phyloP scores from a whole-genome alignment of 2,797 vertebrate genomes.

The Cryptoblepharus egeriae region DNA sequence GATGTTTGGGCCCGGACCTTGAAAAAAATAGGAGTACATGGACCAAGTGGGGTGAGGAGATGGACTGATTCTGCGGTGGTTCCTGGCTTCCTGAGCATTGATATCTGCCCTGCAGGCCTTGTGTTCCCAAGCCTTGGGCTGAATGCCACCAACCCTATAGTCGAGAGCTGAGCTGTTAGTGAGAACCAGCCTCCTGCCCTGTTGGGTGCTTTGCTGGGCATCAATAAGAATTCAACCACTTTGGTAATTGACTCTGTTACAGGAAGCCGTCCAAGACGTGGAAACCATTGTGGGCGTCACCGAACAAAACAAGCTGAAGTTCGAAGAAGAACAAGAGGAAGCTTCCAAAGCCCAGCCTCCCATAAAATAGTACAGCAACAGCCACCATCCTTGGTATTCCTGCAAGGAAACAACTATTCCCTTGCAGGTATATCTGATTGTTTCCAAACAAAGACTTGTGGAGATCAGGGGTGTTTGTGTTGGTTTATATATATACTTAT shows the following conservation, averaged over 20 bases:
- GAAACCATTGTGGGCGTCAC: conserved; percentile 82
- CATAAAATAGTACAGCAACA: conserved; percentile 57
- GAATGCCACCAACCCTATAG: not conserved
- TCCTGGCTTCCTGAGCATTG: not conserved
- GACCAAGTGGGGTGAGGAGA: no score
- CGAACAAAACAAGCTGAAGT: conserved; percentile 80
- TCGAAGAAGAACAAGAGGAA: conserved; percentile 55
- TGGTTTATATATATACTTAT: no score
- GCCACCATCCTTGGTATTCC: not conserved
- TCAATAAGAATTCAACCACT: conserved; percentile 51
- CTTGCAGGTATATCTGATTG: not conserved
- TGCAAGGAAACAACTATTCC: not conserved
- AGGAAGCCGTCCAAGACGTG: conserved; percentile 79
- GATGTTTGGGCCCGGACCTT: not conserved
- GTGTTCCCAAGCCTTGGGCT: not conserved
- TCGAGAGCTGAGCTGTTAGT: not conserved
- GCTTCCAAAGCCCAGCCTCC: conserved; percentile 51
- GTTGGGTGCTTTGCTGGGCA: no score
- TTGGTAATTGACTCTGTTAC: conserved; percentile 52
- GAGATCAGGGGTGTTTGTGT: no score
- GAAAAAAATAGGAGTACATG: not conserved
- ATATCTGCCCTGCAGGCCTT: not conserved
- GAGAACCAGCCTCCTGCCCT: not conserved
- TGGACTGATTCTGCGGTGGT: not conserved
- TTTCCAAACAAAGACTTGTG: not conserved